Evolutionary conservation across 2,113 vertebrate species (phyloP).

Genomic region (Ceyx margarethae): DNA sequence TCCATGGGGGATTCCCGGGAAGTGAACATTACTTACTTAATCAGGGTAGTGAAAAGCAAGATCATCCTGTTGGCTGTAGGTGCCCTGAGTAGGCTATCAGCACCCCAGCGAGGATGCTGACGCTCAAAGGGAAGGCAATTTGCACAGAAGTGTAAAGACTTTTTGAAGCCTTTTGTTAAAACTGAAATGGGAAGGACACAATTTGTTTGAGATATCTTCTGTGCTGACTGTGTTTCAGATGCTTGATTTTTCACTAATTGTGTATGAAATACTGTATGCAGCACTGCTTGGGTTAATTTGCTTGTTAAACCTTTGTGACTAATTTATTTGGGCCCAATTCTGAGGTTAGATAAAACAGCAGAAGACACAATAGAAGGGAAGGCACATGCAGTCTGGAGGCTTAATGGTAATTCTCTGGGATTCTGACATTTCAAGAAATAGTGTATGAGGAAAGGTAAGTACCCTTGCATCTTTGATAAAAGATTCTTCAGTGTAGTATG

Average conservation of each 20-base stretch:
- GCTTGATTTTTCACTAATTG: not conserved
- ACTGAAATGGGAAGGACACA: not conserved
- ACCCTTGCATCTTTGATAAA: not conserved
- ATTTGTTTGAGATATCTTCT: not conserved
- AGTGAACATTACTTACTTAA: constrained; percentile 56
- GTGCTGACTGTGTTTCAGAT: not conserved
- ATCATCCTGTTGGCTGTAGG: constrained; percentile 39
- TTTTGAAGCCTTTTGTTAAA: constrained; percentile 20
- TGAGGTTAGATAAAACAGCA: not conserved
- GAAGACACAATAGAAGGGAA: not conserved
- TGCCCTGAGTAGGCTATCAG: constrained; percentile 43
- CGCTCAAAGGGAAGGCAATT: not conserved
- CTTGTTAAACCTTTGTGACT: not conserved
- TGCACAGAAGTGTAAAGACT: constrained; percentile 15
- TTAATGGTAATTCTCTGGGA: constrained; percentile 9
- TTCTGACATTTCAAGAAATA: not conserved
- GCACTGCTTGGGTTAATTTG: not conserved
- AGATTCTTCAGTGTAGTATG: not conserved
- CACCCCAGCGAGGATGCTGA: constrained; percentile 25
- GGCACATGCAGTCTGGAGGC: not conserved
- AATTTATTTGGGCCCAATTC: not conserved
- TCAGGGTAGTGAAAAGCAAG: constrained; percentile 54
- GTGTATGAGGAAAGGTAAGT: not conserved
- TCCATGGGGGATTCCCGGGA: constrained; percentile 47
- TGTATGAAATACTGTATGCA: not conserved